Evolutionary conservation across 2,113 vertebrate species (phyloP), one percentile per base, ranked within the genome.

Genomic region (Rana temporaria): DNA sequence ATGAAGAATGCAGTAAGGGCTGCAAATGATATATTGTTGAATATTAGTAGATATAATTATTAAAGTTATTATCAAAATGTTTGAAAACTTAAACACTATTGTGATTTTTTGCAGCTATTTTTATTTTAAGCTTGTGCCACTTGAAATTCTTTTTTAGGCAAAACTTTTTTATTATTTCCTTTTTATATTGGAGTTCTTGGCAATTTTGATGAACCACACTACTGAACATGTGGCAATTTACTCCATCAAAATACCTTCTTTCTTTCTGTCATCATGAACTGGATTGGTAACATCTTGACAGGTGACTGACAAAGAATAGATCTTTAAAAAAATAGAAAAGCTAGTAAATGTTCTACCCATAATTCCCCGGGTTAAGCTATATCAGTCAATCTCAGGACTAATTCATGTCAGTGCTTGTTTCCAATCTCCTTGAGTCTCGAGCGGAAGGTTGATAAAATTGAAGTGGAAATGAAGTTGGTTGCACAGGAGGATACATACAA

Each of bases 381-480:
- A 96, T 96, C 96, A 93, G 93, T 96, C 96, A 91, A 97, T 98
- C 96, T 96, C 93, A 88, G 91, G 92, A 93, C 95, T 97, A 96
- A 97, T 97, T 97, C 94, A 90, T 96, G 96, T 97, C 96, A 95
- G 93, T 90, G 93, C 95, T 92, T 92, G 94, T 94, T 96, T 95
- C 93, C 95, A 96, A 96, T 97, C 97, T 97, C 93, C 94, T 91
- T 93, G 91, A 95, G 89, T 95, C 94, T 94, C 89, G 91, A 95
- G 94, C 88, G 92, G 94, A 94, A 96, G 92, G 95, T 95, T 96
- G 97, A 97, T 97, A 95, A 97, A 98, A 98, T 96, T 96, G 96
- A 96, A 98, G 96, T 97, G 97, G 96, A 97, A 97, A 98, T 97
- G 96, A 96, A 98, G 95, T 97, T 93, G 92, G 95, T 95, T 92